phyloP scores from a whole-genome alignment of 2,888 invertebrate species.

The Microctonus hyperodae region DNA sequence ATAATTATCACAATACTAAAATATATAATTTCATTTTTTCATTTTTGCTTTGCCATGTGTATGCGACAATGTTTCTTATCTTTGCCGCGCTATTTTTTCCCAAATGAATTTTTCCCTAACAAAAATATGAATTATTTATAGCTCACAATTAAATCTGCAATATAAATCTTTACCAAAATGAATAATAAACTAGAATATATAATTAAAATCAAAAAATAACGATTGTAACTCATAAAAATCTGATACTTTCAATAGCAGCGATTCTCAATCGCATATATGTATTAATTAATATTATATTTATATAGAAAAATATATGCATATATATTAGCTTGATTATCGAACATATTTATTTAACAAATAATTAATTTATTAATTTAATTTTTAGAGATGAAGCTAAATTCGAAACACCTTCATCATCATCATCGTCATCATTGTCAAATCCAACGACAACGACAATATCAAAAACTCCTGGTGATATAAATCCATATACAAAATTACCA shows the following conservation, averaged over 20 bases:
- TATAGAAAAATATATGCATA: not conserved
- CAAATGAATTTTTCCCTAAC: not conserved
- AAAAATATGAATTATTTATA: not conserved
- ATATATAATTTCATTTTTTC: conserved; percentile 22
- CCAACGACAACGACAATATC: conserved; percentile 56
- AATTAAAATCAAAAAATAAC: too few relatives aligned
- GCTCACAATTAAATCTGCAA: not conserved
- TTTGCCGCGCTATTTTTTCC: not conserved
- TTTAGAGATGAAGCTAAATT: conserved; percentile 48
- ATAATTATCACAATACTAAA: not conserved
- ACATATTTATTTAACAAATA: conserved; percentile 7
- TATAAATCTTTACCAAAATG: not conserved
- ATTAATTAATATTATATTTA: not conserved
- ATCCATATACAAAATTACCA: conserved; percentile 82
- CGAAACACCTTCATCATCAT: conserved; percentile 58
- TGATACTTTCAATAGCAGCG: conserved; percentile 36
- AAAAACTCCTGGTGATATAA: conserved; percentile 64
- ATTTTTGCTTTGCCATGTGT: conserved; percentile 1
- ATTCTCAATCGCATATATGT: conserved; percentile 35
- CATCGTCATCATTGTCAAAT: conserved; percentile 47
- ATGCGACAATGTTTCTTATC: conserved; percentile 21
- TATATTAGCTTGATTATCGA: too few relatives aligned
- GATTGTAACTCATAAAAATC: not conserved
- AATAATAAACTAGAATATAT: too few relatives aligned
- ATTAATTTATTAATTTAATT: not conserved